A percentile compares a stretch with the other conserved stretches of the same genome.
phyloP scores from a whole-genome alignment of 2,113 vertebrate genomes.

The Aramus guarauna region DNA sequence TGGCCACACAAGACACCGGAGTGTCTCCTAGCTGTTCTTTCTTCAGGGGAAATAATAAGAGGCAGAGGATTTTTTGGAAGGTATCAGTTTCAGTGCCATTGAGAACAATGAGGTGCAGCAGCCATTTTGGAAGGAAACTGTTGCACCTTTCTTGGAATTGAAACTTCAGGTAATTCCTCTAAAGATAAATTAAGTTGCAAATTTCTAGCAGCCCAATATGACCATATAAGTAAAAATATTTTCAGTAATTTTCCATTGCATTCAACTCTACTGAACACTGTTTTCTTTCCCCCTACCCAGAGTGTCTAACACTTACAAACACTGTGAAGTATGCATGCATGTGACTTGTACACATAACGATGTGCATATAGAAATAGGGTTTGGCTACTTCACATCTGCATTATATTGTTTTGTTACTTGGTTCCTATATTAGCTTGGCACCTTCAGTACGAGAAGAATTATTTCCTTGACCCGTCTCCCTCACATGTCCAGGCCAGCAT shows the following conservation, averaged over 20 bases:
- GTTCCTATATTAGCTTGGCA: not conserved
- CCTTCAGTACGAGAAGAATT: not conserved
- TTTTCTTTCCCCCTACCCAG: not conserved
- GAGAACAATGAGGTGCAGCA: not conserved
- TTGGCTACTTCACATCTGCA: not conserved
- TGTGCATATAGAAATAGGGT: not conserved
- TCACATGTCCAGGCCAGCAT: accelerated
- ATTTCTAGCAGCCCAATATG: not conserved
- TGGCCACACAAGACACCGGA: not conserved
- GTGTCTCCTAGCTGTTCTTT: not conserved
- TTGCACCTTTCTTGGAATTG: not conserved
- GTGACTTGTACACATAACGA: not conserved
- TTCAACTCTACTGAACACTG: not conserved
- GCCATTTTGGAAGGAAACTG: not conserved
- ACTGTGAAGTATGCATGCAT: not conserved
- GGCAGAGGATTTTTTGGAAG: not conserved
- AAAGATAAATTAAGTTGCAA: not conserved
- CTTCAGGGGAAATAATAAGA: not conserved
- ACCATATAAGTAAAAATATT: not conserved
- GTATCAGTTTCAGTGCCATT: not conserved
- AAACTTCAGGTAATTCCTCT: not conserved
- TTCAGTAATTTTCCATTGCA: not conserved
- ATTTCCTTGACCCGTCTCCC: not conserved
- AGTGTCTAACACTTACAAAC: not conserved
- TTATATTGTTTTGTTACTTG: not conserved